Base-by-base conservation (phyloP, 2,113 vertebrate genomes). In the Blennius ocellaris region DNA sequence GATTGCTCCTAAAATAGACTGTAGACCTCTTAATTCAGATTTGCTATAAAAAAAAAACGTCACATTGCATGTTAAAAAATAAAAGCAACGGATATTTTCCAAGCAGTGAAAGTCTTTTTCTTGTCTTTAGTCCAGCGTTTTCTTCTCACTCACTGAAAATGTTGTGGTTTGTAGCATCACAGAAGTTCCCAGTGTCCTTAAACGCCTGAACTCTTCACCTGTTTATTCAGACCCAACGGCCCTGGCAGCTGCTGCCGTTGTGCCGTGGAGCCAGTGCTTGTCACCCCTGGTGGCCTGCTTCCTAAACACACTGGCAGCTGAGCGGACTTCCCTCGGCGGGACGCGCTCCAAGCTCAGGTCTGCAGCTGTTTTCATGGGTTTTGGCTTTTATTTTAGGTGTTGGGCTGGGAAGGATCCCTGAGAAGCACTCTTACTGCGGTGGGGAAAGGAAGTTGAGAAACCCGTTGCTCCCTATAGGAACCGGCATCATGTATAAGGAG, bases 341-440 rank as follows among this genome's bases (percentile, higher is more conserved):
- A n/a, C n/a, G n/a, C n/a, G n/a, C n/a, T n/a, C n/a, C n/a, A 40
- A 7, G 47, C 62, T 86, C 63, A 87, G 74, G 76, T 83, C 77
- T 73, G 82, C 76, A 84, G 80, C 88, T 90, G 79, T 88, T 91
- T 88, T 90, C 82, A 57, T 90, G 37, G 74, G 84, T 88, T 86
- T 63, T 63, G 11, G 49, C 48, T 66, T 89, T 83, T 83, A 82
- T 89, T 90, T 86, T 89, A 70, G 78, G 77, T 89, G 76, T 66
- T 59, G 60, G 87, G 77, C 72, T 85, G 83, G 83, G 75, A 86
- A 75, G 74, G 16, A 68, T 84, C 76, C 40, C 68, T 78, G 72
- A 70, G 79, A 82, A 74, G 81, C 80, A 86, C 85, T 90, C 78
- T 89, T 75, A 87, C 83, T 71, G 21, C 5, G 11, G 78, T 82